Conservation (phyloP, 2,113 vertebrate genomes). For the Corydoras maculifer region DNA sequence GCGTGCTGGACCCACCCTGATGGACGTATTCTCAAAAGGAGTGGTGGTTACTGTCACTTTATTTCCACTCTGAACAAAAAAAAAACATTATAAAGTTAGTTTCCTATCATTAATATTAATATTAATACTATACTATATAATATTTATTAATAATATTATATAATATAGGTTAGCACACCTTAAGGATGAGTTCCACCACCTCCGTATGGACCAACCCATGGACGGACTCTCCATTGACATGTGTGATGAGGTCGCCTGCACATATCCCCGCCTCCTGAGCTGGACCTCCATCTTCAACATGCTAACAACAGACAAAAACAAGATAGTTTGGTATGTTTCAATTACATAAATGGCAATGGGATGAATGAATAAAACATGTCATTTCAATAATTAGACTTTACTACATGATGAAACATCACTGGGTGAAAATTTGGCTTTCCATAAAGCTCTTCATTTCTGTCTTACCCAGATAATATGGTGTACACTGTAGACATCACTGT, state of each 20-base stretch:
- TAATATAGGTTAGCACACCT: conserved; percentile 61
- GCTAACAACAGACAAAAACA: conserved; percentile 58
- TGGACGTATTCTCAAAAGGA: conserved; percentile 90
- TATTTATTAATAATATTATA: too few relatives aligned
- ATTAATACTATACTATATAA: too few relatives aligned
- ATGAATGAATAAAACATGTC: too few relatives aligned
- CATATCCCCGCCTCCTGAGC: conserved; percentile 86
- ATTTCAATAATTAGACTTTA: too few relatives aligned
- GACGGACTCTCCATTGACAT: conserved; percentile 90
- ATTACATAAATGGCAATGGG: too few relatives aligned
- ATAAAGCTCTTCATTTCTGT: not conserved
- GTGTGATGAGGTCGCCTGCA: conserved; percentile 92
- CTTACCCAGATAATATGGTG: conserved; percentile 91
- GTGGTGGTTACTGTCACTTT: conserved; percentile 90
- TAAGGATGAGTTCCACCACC: conserved; percentile 89
- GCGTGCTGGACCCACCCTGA: conserved; percentile 82
- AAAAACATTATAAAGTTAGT: not conserved
- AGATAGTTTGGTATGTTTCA: too few relatives aligned
- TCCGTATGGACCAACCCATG: conserved; percentile 91
- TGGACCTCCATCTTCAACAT: conserved; percentile 85
- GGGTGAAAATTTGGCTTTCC: too few relatives aligned
- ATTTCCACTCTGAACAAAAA: conserved; percentile 74
- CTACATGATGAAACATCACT: too few relatives aligned
- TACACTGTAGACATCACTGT: conserved; percentile 86
- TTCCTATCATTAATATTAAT: not conserved